Evolutionary conservation across 2,113 vertebrate genomes (phyloP).

Genomic region (Cavia porcellus): DNA sequence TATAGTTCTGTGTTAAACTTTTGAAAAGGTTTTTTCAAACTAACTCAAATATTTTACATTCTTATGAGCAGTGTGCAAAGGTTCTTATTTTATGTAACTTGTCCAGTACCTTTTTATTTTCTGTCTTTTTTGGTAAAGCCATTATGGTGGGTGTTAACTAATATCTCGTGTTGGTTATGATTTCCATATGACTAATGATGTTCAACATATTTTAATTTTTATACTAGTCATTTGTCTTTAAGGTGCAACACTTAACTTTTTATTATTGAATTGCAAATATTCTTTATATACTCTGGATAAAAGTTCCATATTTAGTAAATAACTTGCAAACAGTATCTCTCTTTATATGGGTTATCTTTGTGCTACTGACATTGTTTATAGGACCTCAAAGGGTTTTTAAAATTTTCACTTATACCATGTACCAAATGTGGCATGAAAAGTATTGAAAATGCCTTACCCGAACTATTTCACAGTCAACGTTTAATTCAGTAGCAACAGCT

Average conservation of each 20-base stretch:
- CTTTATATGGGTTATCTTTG: neutral
- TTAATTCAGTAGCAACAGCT: slow-evolving; percentile 95
- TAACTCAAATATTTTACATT: slow-evolving; percentile 50
- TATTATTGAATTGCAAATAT: neutral
- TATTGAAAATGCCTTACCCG: slow-evolving; percentile 92
- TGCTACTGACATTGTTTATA: neutral
- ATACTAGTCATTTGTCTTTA: neutral
- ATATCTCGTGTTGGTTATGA: neutral
- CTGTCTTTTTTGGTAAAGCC: neutral
- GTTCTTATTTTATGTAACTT: neutral
- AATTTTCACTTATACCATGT: slow-evolving; percentile 83
- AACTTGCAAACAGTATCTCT: neutral
- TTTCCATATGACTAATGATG: slow-evolving; percentile 32
- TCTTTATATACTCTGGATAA: slow-evolving; percentile 18
- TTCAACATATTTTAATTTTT: neutral
- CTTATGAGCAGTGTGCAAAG: neutral
- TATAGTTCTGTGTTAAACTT: neutral
- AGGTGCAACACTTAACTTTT: slow-evolving; percentile 19
- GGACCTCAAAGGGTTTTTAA: slow-evolving; percentile 84
- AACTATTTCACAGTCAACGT: slow-evolving; percentile 99
- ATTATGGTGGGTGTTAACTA: neutral
- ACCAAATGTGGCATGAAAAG: slow-evolving; percentile 77
- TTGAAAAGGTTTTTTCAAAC: neutral
- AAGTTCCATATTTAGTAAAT: neutral
- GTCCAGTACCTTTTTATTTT: neutral